phyloP scores from a whole-genome alignment of 1,140 invertebrate species.

The Phthorimaea operculella region DNA sequence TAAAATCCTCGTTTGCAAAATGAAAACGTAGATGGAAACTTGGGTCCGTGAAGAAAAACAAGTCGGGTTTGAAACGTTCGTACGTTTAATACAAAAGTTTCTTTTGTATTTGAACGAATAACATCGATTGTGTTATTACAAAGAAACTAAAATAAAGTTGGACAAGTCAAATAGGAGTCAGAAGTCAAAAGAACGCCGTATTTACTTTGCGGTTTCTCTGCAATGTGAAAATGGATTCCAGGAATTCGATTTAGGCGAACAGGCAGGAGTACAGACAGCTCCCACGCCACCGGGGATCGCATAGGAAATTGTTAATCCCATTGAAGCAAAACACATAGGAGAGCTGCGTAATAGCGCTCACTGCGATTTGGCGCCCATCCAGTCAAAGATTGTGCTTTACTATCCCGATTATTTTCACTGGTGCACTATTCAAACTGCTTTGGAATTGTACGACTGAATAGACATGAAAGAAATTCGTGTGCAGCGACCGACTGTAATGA shows the following conservation, averaged over 20 bases:
- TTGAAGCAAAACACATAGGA: slow-evolving; percentile 34
- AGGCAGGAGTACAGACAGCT: neutral
- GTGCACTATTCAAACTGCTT: slow-evolving; percentile 35
- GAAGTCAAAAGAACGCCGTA: neutral
- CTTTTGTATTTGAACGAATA: neutral
- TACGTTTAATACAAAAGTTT: neutral
- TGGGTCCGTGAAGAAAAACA: neutral
- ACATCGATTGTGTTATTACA: neutral
- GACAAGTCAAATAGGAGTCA: neutral
- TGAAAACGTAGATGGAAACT: neutral
- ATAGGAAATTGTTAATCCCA: slow-evolving; percentile 40
- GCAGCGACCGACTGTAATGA: too few relatives aligned
- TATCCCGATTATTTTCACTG: slow-evolving; percentile 35
- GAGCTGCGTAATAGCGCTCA: slow-evolving; percentile 20
- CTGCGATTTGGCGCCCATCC: slow-evolving; percentile 32
- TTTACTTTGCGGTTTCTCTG: neutral
- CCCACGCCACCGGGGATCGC: neutral
- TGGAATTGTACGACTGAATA: slow-evolving; percentile 34
- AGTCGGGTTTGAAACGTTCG: neutral
- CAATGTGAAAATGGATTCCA: neutral
- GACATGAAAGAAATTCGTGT: slow-evolving; percentile 38
- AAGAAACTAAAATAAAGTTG: neutral
- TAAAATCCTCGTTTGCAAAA: slow-evolving; percentile 1
- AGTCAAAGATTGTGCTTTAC: slow-evolving; percentile 29
- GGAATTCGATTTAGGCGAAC: neutral